Evolutionary conservation across 2,888 invertebrate genomes (phyloP), one percentile per base, ranked within the genome.

Genomic region (Pammene aurita): DNA sequence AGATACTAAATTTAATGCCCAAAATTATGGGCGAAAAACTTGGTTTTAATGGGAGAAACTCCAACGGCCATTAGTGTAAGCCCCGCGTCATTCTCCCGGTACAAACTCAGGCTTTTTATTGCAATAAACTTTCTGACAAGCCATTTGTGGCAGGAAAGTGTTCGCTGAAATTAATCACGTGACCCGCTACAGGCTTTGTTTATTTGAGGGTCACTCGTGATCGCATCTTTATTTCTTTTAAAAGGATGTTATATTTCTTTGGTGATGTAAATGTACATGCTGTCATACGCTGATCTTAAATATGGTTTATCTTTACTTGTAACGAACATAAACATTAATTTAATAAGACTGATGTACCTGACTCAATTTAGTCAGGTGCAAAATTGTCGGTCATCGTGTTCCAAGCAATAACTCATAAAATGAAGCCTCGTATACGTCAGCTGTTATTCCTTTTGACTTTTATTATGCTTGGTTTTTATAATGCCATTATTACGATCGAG

Each of bases 51-150:
- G 83, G 80, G 80, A 80, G 76, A 83, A 89, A 88, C 82, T 89
- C 86, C 79, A 84, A 83, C 82, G 81, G 82, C 83, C 85, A 88
- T 89, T 88, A 89, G 84, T 83, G 84, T 87, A 87, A 87, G 85
- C 84, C 82, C 83, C 83, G 81, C 85, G 87, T 87, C 87, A 87
- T 89, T 86, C 84, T 84, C 82, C 78, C 80, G 82, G 82, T 83
- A 85, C 84, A 83, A 85, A 86, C 83, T 85, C 83, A 77, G 80
- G 84, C 84, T 88, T 89, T 89, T 90, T 90, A 88, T 87, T 85
- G 89, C 88, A 87, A 88, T 89, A 89, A 90, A 90, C 85, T 90
- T 89, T 87, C 84, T 89, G 89, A 88, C 87, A 87, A 85, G 84
- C 88, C 86, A 86, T 90, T 90, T 89, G 87, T 86, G 87, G 83